A percentile compares a stretch with the other conserved stretches of the same genome.
These are phyloP conservation scores for Tetrao urogallus DNA, from an alignment of 2,113 vertebrate species.

Conservation along the genomic window DNA sequence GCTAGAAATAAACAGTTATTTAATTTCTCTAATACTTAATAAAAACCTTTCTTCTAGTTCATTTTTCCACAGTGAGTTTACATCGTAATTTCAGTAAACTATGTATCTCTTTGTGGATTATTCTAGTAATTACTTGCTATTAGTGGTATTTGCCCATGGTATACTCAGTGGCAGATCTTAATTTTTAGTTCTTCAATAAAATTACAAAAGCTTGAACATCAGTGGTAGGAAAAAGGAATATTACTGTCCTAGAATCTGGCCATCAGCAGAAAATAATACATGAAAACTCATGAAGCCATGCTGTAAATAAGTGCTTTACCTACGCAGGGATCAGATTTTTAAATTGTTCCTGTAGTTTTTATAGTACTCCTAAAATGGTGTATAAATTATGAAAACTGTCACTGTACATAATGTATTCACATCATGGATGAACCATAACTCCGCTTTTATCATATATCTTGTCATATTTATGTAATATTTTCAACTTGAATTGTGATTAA, in stretches of 20 bases:
- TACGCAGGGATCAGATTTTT: neutral
- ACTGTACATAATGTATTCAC: conserved; percentile 2
- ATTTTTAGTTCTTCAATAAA: neutral
- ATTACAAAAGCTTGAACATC: neutral
- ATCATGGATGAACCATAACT: neutral
- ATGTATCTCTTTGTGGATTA: neutral
- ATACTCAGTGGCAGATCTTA: neutral
- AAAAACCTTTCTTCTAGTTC: neutral
- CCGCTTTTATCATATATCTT: conserved; percentile 1
- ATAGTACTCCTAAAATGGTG: neutral
- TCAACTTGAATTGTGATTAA: neutral
- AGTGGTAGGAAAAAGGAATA: neutral
- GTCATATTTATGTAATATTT: conserved; percentile 15
- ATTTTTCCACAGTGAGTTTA: neutral
- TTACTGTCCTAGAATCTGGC: neutral
- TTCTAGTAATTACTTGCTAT: neutral
- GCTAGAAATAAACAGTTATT: neutral
- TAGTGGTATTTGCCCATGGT: neutral
- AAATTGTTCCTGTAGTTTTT: neutral
- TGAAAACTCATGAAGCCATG: neutral
- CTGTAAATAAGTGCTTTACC: neutral
- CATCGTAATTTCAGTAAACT: neutral
- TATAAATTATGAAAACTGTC: conserved; percentile 28
- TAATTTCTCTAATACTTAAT: neutral
- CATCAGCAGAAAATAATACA: neutral